phyloP scores from a whole-genome alignment of 2,888 invertebrate genomes.

The Horisme vitalbata region DNA sequence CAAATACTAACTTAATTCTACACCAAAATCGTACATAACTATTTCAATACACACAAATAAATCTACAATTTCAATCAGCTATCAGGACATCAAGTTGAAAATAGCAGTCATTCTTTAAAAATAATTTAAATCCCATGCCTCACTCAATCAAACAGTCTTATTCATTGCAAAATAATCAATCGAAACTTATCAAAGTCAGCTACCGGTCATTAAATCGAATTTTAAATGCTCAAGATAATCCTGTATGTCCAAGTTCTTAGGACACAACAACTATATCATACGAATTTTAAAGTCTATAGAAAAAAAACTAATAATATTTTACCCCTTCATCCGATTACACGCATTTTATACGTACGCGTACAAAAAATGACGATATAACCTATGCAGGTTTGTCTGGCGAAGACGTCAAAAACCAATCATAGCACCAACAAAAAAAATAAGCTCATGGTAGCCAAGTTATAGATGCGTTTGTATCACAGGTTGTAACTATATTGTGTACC shows the following conservation, averaged over 20 bases:
- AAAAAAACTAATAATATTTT: conserved; percentile 45
- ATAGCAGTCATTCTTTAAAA: conserved; percentile 69
- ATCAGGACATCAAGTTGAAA: conserved; percentile 42
- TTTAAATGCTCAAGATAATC: conserved; percentile 67
- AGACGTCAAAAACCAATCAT: conserved; percentile 27
- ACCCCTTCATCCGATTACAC: conserved; percentile 77
- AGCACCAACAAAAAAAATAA: conserved; percentile 44
- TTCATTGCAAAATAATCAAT: conserved; percentile 47
- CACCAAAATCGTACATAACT: conserved; percentile 43
- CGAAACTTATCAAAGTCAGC: conserved; percentile 20
- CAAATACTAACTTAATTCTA: conserved; percentile 45
- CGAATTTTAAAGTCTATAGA: conserved; percentile 72
- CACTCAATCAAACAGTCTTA: conserved; percentile 75
- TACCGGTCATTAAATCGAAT: conserved; percentile 40
- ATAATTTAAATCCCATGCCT: conserved; percentile 58
- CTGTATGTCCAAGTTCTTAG: too few species aligned
- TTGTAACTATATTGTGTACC: conserved; percentile 24
- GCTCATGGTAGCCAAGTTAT: conserved; percentile 21
- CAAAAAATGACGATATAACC: conserved; percentile 64
- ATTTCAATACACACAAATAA: conserved; percentile 31
- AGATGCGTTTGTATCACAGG: conserved; percentile 43
- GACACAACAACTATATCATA: conserved; percentile 54
- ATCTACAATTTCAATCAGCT: conserved; percentile 42
- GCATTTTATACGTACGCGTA: conserved; percentile 64
- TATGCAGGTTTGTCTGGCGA: conserved; percentile 55